Evolutionary conservation across 2,113 vertebrate genomes (phyloP), one percentile per base, ranked within the genome.

Genomic region (Scytalopus superciliaris): DNA sequence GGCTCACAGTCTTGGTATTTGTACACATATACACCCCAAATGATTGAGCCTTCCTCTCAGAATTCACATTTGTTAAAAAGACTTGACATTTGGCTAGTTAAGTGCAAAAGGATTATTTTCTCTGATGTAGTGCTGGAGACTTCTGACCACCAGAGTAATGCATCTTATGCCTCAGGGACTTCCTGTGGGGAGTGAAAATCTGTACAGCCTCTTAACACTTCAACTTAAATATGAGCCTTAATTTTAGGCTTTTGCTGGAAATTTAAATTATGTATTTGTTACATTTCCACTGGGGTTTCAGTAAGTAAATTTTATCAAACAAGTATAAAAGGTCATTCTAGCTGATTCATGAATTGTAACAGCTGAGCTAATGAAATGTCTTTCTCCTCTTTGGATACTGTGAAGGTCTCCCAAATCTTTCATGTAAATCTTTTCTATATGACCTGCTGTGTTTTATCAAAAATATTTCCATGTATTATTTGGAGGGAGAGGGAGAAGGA

Each of bases 221-320:
- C 12, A 23, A 49, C 56, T 80, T 78, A 52, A 72, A 68, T 45
- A 55, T 87, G 83, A 85, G 57, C 74, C 64, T 94, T 89, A 45
- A 80, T 88, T 90, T 94, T 62, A 83, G 45, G 31, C 40, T 82
- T 93, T 90, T 93, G 40, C 64, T 93, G 67, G 50, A 86, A 83
- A 92, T 77, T 44, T 90, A 50, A 82, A 90, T 87, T 77, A 68
- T 55, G 22, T 74, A 66, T 92, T 55, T 13, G 35, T 63, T 91
- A 74, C 37, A 55, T 89, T 94, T 89, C 79, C 31, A 59, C 37
- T 72, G 76, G 52, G 52, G 24, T 84, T 96, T 88, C 67, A 45
- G 53, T 87, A 76, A 85, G 82, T 79, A 96, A 90, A 96, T 94
- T 84, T 94, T 88, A 77, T 92, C 80, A 81, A 77, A 55, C 37